phyloP scores from a whole-genome alignment of 2,113 vertebrate genomes.

The Phainopepla nitens region DNA sequence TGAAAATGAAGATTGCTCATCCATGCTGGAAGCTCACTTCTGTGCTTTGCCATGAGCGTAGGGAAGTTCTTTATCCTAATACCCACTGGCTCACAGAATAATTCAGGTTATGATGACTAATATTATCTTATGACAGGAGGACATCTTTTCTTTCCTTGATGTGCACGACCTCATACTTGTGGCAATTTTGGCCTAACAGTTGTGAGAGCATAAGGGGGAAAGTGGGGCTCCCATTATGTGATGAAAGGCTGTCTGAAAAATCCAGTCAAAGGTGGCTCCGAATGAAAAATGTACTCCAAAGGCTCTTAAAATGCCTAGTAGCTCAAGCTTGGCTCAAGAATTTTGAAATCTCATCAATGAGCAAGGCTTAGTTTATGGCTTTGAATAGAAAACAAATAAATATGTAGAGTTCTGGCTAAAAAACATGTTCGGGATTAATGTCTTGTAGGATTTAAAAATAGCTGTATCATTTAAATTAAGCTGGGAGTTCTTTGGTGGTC shows the following conservation, averaged over 20 bases:
- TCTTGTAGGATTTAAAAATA: background rate
- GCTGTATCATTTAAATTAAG: background rate
- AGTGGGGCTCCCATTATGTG: background rate
- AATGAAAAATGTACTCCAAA: background rate
- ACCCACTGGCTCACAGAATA: background rate
- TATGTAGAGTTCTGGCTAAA: background rate
- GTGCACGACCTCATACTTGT: accelerated
- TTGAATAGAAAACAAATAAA: constrained; percentile 35
- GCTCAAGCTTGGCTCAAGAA: background rate
- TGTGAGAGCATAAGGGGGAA: background rate
- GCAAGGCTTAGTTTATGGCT: background rate
- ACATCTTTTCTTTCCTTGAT: background rate
- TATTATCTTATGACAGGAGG: background rate
- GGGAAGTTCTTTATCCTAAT: background rate
- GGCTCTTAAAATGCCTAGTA: background rate
- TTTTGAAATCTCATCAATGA: background rate
- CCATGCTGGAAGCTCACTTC: background rate
- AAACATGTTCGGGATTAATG: background rate
- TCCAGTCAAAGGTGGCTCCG: background rate
- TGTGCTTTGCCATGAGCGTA: background rate
- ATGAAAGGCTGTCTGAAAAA: background rate
- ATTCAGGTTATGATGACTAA: background rate
- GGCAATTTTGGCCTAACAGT: background rate
- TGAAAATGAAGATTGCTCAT: background rate
- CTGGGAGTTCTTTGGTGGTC: background rate